Evolutionary conservation across 2,888 invertebrate genomes (phyloP), one percentile per base, ranked within the genome.

Genomic region (Ichneumon xanthorius): DNA sequence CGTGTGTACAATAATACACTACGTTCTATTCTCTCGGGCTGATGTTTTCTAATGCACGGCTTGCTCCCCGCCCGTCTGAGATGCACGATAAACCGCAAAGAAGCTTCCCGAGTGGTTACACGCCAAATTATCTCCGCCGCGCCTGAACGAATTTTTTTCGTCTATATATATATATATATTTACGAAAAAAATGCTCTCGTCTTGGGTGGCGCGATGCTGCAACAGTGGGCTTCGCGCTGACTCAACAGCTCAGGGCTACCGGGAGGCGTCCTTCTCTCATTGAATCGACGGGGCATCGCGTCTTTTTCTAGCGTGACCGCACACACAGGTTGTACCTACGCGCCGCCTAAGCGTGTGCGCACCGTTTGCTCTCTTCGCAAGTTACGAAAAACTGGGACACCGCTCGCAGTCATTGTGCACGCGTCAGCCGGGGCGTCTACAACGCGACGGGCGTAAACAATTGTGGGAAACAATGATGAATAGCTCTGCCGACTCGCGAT

Each of bases 391-490:
- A 76, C 65, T 76, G 65, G 76, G 76, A 76, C 76, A 65, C 50
- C 19, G 33, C 37, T 48, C 48, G 26, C 61, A 75, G 75, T 61
- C 75, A 14, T 48, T 19, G 76, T 50, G 7, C 33, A 50, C 63
- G 63, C 16, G 75, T 48, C 63, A 50, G 50, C 65, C 63, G 50
- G 63, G 33, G 58, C 58, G 11, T 58, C 22, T 30, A 19, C 19
- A 22, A 22, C 40, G 33, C 7, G 33, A 14, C 58, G 26, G 58
- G 11, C 96, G 82, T 92, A 96, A 77, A 96, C 95, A 88, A 91
- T 95, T 84, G 95, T 95, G 16, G 92, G 96, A 79, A 93, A 94
- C 88, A 77, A 75, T 58, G 95, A 96, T 50, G 88, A 94, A 94
- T 77, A 95, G 94, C 72, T 95, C 68, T 58, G 11, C 53, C 33